Evolutionary conservation across 2,797 vertebrate genomes (phyloP).

Genomic region (Acipenser oxyrinchus): DNA sequence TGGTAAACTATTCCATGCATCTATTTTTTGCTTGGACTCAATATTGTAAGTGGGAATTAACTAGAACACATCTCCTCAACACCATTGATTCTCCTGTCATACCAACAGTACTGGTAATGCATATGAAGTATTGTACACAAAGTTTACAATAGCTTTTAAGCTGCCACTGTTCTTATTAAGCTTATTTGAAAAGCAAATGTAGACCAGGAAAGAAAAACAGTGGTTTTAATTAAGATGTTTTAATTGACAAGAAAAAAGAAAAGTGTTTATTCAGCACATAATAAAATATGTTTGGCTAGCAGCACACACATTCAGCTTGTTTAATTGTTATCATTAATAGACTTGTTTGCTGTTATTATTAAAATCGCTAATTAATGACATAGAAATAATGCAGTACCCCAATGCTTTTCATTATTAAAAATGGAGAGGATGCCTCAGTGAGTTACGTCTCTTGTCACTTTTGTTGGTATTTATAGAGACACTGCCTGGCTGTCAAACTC

Average conservation of each 20-base stretch:
- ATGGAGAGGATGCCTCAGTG: background rate
- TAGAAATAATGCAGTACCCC: background rate
- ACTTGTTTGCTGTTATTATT: background rate
- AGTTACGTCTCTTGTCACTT: background rate
- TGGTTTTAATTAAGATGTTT: background rate
- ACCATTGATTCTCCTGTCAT: no score
- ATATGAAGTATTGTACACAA: no score
- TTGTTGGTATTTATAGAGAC: background rate
- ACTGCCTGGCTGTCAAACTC: no score
- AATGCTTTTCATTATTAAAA: background rate
- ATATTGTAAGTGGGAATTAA: no score
- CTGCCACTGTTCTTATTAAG: no score
- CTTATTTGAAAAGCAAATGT: no score
- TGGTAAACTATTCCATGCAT: no score
- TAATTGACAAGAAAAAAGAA: background rate
- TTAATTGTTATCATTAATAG: slow-evolving; percentile 3
- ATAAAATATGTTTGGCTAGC: background rate
- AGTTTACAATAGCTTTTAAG: no score
- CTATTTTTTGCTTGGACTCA: no score
- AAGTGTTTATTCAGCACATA: background rate
- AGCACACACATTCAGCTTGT: background rate
- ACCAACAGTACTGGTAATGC: no score
- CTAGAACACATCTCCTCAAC: no score
- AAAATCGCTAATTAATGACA: background rate
- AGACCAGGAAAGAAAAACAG: no score